A percentile compares a stretch with the other conserved stretches of the same genome.
phyloP scores from a whole-genome alignment of 2,113 vertebrate genomes.

The Anarrhichthys ocellatus region DNA sequence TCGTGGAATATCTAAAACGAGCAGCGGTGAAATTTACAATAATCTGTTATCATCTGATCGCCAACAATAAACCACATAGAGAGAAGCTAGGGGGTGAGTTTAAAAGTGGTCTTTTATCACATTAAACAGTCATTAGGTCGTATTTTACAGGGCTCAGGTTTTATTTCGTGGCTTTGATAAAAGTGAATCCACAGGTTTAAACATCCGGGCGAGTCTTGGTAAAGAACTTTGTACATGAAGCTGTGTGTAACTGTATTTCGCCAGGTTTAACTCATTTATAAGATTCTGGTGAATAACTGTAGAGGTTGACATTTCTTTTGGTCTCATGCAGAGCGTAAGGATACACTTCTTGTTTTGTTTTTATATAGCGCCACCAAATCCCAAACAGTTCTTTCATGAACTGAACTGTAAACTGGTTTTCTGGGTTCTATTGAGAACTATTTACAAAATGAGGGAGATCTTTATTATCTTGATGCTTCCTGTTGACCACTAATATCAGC shows the following conservation, averaged over 20 bases:
- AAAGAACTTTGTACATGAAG: slow-evolving; percentile 12
- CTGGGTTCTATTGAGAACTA: background rate
- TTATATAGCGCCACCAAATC: background rate
- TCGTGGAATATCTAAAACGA: no score
- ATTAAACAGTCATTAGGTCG: no score
- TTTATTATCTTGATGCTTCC: slow-evolving; percentile 7
- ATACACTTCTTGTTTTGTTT: background rate
- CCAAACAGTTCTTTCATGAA: background rate
- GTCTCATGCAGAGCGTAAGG: background rate
- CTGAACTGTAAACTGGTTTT: background rate
- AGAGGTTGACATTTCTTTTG: background rate
- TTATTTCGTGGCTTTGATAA: no score
- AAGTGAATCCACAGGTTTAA: background rate
- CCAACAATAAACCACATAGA: no score
- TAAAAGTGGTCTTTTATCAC: no score
- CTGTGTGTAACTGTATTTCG: slow-evolving; percentile 7
- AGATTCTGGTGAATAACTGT: slow-evolving; percentile 22
- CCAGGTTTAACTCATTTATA: slow-evolving; percentile 14
- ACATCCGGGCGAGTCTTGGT: background rate
- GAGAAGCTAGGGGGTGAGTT: no score
- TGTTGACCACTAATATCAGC: slow-evolving; percentile 7
- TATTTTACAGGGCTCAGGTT: no score
- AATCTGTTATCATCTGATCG: no score
- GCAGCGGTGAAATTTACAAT: no score
- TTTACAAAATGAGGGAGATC: background rate